Base-by-base conservation (phyloP, 1,140 invertebrate species). In the Drosophila sechellia region DNA sequence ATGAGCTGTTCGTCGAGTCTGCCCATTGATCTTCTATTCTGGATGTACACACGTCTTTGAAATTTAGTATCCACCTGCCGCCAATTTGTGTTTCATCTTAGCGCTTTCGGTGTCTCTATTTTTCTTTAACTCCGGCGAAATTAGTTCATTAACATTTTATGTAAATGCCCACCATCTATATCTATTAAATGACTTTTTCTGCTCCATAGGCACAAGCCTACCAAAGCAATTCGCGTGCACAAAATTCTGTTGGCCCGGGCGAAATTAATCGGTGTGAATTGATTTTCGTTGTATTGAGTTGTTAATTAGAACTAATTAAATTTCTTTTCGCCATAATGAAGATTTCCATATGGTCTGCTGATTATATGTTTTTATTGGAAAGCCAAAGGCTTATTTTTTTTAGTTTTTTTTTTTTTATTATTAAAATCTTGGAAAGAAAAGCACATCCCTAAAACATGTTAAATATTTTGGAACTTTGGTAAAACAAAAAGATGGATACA, bases 61-160 rank as follows among this genome's bases (percentile, higher is more conserved):
- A 39, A 34, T 35, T 54, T 49, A 20, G 37, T 63, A 48, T 57
- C 43, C 69, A 69, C 63, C 76, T 75, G 79, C 74, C 74, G 74
- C 61, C 66, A 42, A 46, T 56, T 59, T 60, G 17, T 59, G 73
- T 81, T 81, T 81, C 40, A 81, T 81, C 73, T 81, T 73, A 20
- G 78, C 68, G 77, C 70, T 34, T 69, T 74, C 64, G 34, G 42
- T 65, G 72, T 59, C 56, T 77, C 58, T 65, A 54, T 55, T 70
- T 81, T 46, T 48, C 40, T 17, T 25, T 34, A 17, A 72, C 35
- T 46, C 57, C 66, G 37, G 74, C 69, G 64, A 83, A 83, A 83
- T 78, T 83, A 15, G 70, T 78, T 81, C 79, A 83, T 83, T 83
- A 81, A 83, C 75, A 81, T 58, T 78, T 83, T 83, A 83, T 83